A percentile compares a stretch with the other conserved stretches of the same genome.
phyloP scores from a whole-genome alignment of 2,888 invertebrate species.

The Clistopyga incitator region DNA sequence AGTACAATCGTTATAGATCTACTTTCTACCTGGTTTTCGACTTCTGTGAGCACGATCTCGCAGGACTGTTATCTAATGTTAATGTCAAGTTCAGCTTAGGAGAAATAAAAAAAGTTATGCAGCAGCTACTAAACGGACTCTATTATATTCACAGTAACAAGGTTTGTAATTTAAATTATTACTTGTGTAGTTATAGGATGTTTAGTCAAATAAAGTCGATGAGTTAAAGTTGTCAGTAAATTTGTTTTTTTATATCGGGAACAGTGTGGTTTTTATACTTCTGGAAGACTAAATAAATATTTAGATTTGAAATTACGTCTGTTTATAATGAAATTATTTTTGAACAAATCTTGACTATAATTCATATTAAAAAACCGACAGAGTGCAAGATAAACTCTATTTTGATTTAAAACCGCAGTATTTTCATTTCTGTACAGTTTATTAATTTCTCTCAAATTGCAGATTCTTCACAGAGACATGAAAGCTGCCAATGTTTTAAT shows the following conservation, averaged over 20 bases:
- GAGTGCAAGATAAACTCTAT: background rate
- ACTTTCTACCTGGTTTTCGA: conserved; percentile 99
- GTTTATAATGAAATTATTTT: no score
- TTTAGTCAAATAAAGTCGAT: background rate
- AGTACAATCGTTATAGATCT: conserved; percentile 91
- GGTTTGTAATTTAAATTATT: conserved; percentile 80
- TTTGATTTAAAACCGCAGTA: background rate
- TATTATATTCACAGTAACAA: conserved; percentile 99
- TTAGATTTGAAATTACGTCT: no score
- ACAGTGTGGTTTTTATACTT: no score
- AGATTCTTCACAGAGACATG: conserved; percentile 98
- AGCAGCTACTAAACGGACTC: conserved; percentile 93
- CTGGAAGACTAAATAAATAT: no score
- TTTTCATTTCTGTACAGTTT: background rate
- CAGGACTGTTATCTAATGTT: conserved; percentile 96
- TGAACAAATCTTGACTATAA: no score
- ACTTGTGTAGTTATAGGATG: background rate
- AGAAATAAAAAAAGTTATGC: conserved; percentile 98
- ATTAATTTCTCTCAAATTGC: conserved; percentile 22
- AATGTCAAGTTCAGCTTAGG: conserved; percentile 98
- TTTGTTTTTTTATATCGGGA: no score
- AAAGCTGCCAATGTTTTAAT: conserved; percentile 99
- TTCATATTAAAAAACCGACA: no score
- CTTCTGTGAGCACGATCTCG: conserved; percentile 99
- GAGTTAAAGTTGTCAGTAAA: no score